Base-by-base conservation (phyloP, 1,140 invertebrate genomes). In the Eriocheir sinensis region DNA sequence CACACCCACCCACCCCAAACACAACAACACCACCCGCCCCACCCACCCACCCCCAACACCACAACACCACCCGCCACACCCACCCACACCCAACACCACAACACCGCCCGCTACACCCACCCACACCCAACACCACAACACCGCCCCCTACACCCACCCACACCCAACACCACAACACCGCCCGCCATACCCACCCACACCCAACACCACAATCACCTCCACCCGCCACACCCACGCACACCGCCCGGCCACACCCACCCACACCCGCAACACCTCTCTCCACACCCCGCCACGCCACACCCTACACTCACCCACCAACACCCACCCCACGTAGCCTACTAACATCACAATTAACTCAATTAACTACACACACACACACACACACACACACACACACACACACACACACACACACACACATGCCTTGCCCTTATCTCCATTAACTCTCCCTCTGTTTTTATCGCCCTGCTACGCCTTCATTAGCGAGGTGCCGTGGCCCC, bases 301-400 rank as follows among this genome's bases (percentile, higher is more conserved):
- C 27, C 27, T n/a, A 72, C 60, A 72, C 60, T n/a, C 60, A 72
- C 60, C 27, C 60, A 72, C 60, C 27, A 21, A 72, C 60, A 72
- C 60, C 27, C 60, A 72, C 60, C n/a, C n/a, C n/a, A n/a, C n/a
- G n/a, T n/a, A n/a, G n/a, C n/a, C n/a, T n/a, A n/a, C n/a, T n/a
- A n/a, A n/a, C n/a, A n/a, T n/a, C n/a, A n/a, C n/a, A n/a, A n/a
- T n/a, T n/a, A n/a, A n/a, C n/a, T n/a, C n/a, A n/a, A n/a, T n/a
- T n/a, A n/a, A n/a, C n/a, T n/a, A 72, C 60, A 72, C 60, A 72
- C 60, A 72, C 60, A 72, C 60, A 72, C 60, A 72, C 60, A 72
- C 60, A 72, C 60, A 72, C 60, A 72, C 60, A 72, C 60, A 72
- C 60, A 72, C 60, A 72, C 60, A 72, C 60, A 72, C 60, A 72